These are phyloP conservation scores for Sarcophaga rosellei DNA, from an alignment of 2,888 invertebrate species.

Conservation along the genomic window DNA sequence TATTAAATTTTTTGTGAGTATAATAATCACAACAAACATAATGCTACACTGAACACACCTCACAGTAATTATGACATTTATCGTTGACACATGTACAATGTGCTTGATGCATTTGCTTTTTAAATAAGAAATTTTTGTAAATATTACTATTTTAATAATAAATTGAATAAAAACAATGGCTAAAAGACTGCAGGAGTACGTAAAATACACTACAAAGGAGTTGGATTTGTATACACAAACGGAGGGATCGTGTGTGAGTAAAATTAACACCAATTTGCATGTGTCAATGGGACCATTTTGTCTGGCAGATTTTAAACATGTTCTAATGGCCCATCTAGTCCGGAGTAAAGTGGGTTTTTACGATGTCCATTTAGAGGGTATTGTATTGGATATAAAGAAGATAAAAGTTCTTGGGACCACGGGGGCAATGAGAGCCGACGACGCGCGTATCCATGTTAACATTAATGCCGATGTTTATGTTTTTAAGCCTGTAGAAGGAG, in stretches of 20 bases:
- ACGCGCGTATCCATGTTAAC: conserved; percentile 83
- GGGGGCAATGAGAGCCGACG: conserved; percentile 83
- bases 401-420: conserved; percentile 82
- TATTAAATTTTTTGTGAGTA: not conserved
- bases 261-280: conserved; percentile 81
- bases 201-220: conserved; percentile 81
- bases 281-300: conserved; percentile 83
- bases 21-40: not conserved
- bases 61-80: conserved; percentile 17
- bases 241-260: conserved; percentile 82
- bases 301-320: conserved; percentile 81
- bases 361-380: conserved; percentile 83
- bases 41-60: conserved; percentile 19
- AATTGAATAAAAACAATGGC: conserved; percentile 73
- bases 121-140: not conserved
- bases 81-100: conserved; percentile 40
- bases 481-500: conserved; percentile 84
- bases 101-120: conserved; percentile 26
- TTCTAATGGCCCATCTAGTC: conserved; percentile 81
- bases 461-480: conserved; percentile 85
- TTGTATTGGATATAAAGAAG: conserved; percentile 84
- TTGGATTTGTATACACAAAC: conserved; percentile 82
- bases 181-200: conserved; percentile 77
- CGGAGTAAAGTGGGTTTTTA: conserved; percentile 82
- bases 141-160: not conserved